A percentile compares a stretch with the other conserved stretches of the same genome.
phyloP scores from a whole-genome alignment of 2,888 invertebrate genomes.

The Acanthococcus lagerstroemiae region DNA sequence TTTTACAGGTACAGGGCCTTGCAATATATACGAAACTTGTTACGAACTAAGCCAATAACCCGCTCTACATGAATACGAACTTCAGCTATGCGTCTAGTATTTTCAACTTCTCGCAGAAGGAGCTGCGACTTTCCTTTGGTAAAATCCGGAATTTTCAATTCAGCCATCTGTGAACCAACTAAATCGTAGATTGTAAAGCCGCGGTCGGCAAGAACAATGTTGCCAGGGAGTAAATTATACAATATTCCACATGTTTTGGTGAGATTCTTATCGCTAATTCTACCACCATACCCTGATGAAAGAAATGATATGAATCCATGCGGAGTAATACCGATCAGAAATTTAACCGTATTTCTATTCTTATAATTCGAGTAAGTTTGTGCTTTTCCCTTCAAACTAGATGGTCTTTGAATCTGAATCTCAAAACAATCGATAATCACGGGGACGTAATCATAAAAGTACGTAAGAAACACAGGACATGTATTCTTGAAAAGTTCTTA shows the following conservation, averaged over 20 bases:
- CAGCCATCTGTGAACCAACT: not conserved
- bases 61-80: constrained; percentile 21
- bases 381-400: constrained; percentile 35
- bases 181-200: constrained; percentile 36
- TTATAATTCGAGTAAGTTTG: constrained; percentile 39
- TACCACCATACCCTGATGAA: constrained; percentile 40
- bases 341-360: constrained; percentile 37
- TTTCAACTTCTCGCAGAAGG: not conserved
- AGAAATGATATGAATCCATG: constrained; percentile 40
- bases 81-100: constrained; percentile 3
- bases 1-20: too few relatives aligned
- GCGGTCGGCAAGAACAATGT: constrained; percentile 35
- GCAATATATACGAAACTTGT: constrained; percentile 7
- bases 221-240: constrained; percentile 33
- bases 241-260: constrained; percentile 36
- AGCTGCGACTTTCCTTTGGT: not conserved
- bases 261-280: constrained; percentile 36
- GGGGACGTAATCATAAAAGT: constrained; percentile 31
- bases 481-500: too few relatives aligned
- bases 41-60: constrained; percentile 5
- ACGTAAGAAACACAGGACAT: too few relatives aligned
- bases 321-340: constrained; percentile 38
- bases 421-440: constrained; percentile 39
- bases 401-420: constrained; percentile 38
- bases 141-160: constrained; percentile 3